Conservation (phyloP, 1,140 invertebrate species). For the Streblospio benedicti region DNA sequence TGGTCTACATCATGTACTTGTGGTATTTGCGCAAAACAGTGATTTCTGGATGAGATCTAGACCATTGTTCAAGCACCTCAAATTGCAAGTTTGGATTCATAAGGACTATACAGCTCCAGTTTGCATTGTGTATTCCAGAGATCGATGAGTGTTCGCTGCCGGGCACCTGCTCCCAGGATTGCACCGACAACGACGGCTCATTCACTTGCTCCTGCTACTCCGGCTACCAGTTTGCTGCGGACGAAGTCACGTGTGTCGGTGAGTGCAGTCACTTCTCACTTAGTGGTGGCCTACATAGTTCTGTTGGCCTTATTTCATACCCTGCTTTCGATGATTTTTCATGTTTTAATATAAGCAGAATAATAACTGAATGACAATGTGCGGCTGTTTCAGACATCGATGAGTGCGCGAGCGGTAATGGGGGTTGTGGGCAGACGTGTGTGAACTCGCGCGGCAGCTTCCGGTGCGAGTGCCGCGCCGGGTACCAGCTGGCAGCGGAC, state of each 20-base stretch:
- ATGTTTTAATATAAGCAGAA: too few species aligned
- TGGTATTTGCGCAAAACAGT: background rate
- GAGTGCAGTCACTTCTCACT: too few species aligned
- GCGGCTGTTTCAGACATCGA: slow-evolving; percentile 23
- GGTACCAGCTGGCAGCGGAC: slow-evolving; percentile 51
- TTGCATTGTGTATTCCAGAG: slow-evolving; percentile 20
- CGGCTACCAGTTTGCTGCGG: slow-evolving; percentile 9
- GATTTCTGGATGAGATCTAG: background rate
- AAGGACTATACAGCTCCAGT: too few species aligned
- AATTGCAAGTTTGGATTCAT: too few species aligned
- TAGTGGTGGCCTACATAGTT: too few species aligned
- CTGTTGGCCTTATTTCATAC: too few species aligned
- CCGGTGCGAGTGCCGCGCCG: slow-evolving; percentile 62
- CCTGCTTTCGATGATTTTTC: too few species aligned
- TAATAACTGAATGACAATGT: too few species aligned
- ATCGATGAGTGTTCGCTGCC: slow-evolving; percentile 14
- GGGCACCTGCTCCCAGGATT: slow-evolving; percentile 6
- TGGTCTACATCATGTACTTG: background rate
- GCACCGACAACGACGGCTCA: background rate
- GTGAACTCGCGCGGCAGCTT: slow-evolving; percentile 60
- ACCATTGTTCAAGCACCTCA: too few species aligned
- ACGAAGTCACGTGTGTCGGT: too few species aligned
- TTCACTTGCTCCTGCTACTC: slow-evolving; percentile 3
- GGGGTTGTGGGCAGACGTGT: slow-evolving; percentile 46
- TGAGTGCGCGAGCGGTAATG: slow-evolving; percentile 12